These are phyloP conservation scores for Biston betularia DNA, from an alignment of 2,888 invertebrate genomes.

Conservation along the genomic window DNA sequence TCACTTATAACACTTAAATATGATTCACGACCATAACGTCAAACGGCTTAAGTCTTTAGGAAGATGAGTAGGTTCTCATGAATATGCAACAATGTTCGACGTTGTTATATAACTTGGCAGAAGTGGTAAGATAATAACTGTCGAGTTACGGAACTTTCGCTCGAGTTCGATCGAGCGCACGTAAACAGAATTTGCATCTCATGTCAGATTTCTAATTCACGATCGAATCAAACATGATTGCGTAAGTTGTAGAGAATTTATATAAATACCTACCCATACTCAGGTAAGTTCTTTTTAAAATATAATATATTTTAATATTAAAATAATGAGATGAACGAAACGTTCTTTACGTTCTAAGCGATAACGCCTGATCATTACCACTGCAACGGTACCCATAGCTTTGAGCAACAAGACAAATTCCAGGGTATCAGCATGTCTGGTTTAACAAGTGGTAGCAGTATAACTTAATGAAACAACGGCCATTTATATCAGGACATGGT, in stretches of 20 bases:
- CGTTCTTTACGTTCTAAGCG: not conserved
- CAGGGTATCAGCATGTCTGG: too few relatives aligned
- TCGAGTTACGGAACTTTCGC: conserved; percentile 45
- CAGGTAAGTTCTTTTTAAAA: not conserved
- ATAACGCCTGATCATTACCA: not conserved
- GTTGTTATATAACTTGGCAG: conserved; percentile 44
- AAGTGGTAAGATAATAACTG: conserved; percentile 45
- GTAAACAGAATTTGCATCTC: conserved; percentile 35
- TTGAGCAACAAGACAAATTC: too few relatives aligned
- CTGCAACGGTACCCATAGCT: too few relatives aligned
- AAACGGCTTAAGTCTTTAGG: conserved; percentile 37
- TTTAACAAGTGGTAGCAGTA: conserved; percentile 9
- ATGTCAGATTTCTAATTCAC: conserved; percentile 35
- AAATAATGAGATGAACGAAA: too few relatives aligned
- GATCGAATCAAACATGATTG: conserved; percentile 26
- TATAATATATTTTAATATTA: too few relatives aligned
- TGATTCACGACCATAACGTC: conserved; percentile 33
- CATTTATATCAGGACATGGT: conserved; percentile 79
- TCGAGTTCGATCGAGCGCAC: conserved; percentile 34
- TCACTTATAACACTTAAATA: conserved; percentile 6
- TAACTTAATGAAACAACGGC: conserved; percentile 71
- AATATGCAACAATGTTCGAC: conserved; percentile 44
- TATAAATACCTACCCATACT: not conserved
- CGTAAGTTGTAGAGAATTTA: conserved; percentile 13
- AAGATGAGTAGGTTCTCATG: conserved; percentile 40